A percentile compares a stretch with the other conserved stretches of the same genome.
phyloP scores from a whole-genome alignment of 2,797 vertebrate genomes.

The Eulemur rubriventer region DNA sequence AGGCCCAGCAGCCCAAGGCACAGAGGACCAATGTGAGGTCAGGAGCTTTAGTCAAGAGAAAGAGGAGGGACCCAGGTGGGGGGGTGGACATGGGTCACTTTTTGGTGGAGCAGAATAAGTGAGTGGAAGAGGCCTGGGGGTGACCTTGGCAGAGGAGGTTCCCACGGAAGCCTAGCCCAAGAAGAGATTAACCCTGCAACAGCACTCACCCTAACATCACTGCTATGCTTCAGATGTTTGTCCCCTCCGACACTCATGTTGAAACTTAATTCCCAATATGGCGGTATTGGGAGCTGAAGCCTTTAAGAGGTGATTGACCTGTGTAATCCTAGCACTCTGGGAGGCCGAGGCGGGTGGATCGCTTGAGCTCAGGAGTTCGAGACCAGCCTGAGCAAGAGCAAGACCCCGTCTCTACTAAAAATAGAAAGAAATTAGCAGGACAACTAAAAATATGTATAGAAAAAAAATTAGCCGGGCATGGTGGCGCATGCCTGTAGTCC shows the following conservation, averaged over 20 bases:
- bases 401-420: too few relatives aligned
- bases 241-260: neutral
- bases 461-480: too few relatives aligned
- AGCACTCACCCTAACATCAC: conserved; percentile 87
- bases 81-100: neutral
- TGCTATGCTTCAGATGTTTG: neutral
- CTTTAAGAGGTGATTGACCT: neutral
- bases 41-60: neutral
- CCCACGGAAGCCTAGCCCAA: neutral
- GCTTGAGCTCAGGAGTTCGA: too few relatives aligned
- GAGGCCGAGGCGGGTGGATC: too few relatives aligned
- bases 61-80: neutral
- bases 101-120: neutral
- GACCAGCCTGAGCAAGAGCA: too few relatives aligned
- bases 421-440: too few relatives aligned
- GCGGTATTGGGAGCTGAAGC: neutral
- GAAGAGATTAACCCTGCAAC: neutral
- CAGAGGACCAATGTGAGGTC: neutral
- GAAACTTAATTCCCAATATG: neutral
- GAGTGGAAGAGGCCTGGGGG: neutral
- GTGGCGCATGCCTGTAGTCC: too few relatives aligned
- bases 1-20: neutral
- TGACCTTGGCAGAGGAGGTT: neutral
- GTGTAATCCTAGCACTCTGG: too few relatives aligned
- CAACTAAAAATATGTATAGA: too few relatives aligned